Evolutionary conservation across 2,888 invertebrate genomes (phyloP), one percentile per base, ranked within the genome.

Genomic region (Drosophila atroscutellata): DNA sequence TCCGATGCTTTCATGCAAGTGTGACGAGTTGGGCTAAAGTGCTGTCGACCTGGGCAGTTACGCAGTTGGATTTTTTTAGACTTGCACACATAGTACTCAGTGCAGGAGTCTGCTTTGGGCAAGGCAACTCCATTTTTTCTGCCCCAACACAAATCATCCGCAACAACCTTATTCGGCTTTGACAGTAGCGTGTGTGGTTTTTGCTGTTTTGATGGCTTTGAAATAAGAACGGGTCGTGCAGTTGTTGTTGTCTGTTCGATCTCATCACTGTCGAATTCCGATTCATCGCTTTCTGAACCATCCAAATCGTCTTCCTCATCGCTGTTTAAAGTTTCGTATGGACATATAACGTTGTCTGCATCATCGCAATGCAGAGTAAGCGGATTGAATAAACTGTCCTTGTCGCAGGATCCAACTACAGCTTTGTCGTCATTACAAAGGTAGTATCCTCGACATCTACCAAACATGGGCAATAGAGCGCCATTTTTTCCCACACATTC

Each of bases 391-490:
- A 84, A 80, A 56, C 81, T 83, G 9, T 67, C 67, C 7, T 50
- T 47, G 4, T 85, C 88, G 28, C 91, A 91, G 8, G 87, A 83
- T 30, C 86, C 80, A 8, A 83, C 77, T 18, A 86, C 64, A 24
- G 90, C 85, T 6, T 59, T 73, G 5, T 90, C 92, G 32, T 84
- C 63, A 6, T 82, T 72, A 36, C 92, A 92, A 7, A 91, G 71
- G 20, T 86, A 84, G 34, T 87, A 92, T 11, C 83, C 86, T 2
- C 64, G 69, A 51, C 92, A 92, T 5, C 81, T 85, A 15, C 85
- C 87, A 28, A 80, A 75, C 70, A 90, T 86, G 8, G 90, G 86
- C n/a, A 91, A 67, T 1, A 91, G 59, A 8, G 67, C 75, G 2
- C 86, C 90, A 67, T 91, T 72, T 57, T 85, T 85, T 5, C 83